These are phyloP conservation scores for Melangyna quadrimaculata DNA, from an alignment of 2,888 invertebrate genomes.

Conservation along the genomic window DNA sequence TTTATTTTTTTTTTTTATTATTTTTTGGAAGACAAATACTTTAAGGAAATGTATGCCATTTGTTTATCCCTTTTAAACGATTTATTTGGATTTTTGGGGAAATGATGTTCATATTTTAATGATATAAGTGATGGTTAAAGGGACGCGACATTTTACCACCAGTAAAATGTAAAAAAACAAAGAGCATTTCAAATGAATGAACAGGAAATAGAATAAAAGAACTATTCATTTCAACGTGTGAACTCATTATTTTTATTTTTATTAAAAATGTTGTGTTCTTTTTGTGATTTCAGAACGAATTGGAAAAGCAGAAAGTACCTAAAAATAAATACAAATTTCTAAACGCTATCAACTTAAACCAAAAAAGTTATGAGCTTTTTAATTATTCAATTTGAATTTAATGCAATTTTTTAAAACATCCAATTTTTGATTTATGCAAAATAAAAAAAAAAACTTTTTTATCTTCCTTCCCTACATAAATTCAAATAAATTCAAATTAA, in stretches of 20 bases:
- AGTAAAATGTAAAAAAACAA: background rate
- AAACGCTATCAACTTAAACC: too few relatives aligned
- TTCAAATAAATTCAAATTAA: too few relatives aligned
- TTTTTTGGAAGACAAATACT: background rate
- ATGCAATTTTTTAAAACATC: too few relatives aligned
- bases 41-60: background rate
- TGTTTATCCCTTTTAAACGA: background rate
- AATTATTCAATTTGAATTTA: too few relatives aligned
- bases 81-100: constrained; percentile 20
- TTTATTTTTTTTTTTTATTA: background rate
- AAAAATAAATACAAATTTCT: too few relatives aligned
- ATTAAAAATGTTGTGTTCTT: background rate
- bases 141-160: constrained; percentile 38
- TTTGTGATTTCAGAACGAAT: background rate
- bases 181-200: background rate
- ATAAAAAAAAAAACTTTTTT: too few relatives aligned
- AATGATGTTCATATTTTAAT: constrained; percentile 29
- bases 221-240: constrained; percentile 59
- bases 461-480: too few relatives aligned
- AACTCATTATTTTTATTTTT: constrained; percentile 48
- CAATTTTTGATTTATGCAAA: too few relatives aligned
- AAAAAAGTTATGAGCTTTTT: too few relatives aligned
- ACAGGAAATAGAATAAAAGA: constrained; percentile 51
- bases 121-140: constrained; percentile 7
- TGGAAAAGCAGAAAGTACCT: background rate